phyloP scores from a whole-genome alignment of 2,113 vertebrate genomes.

The Pelobates fuscus region DNA sequence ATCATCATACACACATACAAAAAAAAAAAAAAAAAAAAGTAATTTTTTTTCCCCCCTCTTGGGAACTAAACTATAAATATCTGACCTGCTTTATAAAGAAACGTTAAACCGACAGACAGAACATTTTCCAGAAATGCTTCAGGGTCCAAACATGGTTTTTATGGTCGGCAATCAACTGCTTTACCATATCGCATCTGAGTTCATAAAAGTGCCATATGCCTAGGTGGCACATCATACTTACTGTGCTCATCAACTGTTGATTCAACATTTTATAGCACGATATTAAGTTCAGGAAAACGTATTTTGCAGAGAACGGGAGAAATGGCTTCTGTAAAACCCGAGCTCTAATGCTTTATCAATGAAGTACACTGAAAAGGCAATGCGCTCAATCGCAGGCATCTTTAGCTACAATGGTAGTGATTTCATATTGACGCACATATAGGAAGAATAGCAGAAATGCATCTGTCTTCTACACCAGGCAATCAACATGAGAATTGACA shows the following conservation, averaged over 20 bases:
- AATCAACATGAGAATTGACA: no score
- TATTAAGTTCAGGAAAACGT: neutral
- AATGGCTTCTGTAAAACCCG: neutral
- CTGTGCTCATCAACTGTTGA: neutral
- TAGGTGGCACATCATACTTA: neutral
- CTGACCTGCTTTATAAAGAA: neutral
- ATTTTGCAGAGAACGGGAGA: neutral
- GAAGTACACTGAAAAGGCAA: neutral
- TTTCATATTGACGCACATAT: neutral
- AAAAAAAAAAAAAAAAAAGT: neutral
- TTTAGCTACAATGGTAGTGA: neutral
- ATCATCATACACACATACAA: no score
- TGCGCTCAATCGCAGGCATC: neutral
- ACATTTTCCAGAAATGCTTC: neutral
- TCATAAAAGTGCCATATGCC: conserved; percentile 3
- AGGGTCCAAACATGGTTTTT: neutral
- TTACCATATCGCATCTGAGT: neutral
- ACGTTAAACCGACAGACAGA: neutral
- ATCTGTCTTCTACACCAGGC: neutral
- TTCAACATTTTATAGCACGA: neutral
- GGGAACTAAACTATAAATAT: conserved; percentile 4
- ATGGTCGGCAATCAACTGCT: neutral
- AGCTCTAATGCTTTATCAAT: neutral
- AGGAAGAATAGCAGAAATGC: neutral
- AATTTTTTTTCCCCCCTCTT: neutral